Evolutionary conservation across 2,888 invertebrate genomes (phyloP).

Genomic region (Xiphydria camelus): DNA sequence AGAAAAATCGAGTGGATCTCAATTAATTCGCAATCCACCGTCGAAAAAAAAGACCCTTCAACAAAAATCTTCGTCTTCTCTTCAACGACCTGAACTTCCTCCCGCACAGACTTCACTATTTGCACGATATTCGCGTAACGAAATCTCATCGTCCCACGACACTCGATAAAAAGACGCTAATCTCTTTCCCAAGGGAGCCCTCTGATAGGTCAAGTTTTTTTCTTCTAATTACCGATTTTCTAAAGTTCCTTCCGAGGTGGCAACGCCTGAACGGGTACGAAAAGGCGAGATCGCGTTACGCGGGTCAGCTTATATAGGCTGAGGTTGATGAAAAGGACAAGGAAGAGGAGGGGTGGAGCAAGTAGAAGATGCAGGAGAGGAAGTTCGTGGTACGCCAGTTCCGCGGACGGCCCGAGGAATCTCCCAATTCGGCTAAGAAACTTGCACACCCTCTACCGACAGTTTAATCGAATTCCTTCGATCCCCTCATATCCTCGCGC

Average conservation of each 20-base stretch:
- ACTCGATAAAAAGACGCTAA: conserved; percentile 39
- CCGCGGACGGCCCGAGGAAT: conserved; percentile 28
- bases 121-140: conserved; percentile 25
- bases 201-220: conserved; percentile 29
- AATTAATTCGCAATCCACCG: too few relatives aligned
- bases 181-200: too few relatives aligned
- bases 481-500: too few relatives aligned
- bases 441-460: conserved; percentile 27
- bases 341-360: conserved; percentile 17
- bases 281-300: too few relatives aligned
- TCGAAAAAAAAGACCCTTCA: too few relatives aligned
- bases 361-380: conserved; percentile 9
- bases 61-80: too few relatives aligned
- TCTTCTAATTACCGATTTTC: conserved; percentile 27
- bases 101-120: too few relatives aligned
- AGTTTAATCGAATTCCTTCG: conserved; percentile 46
- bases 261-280: too few relatives aligned
- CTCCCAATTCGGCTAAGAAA: conserved; percentile 43
- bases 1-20: too few relatives aligned
- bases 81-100: too few relatives aligned
- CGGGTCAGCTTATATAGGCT: too few relatives aligned
- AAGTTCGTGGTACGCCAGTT: conserved; percentile 27
- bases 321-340: conserved; percentile 9
- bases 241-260: conserved; percentile 19
- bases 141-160: conserved; percentile 27